Evolutionary conservation across 1,140 invertebrate species (phyloP), one percentile per base, ranked within the genome.

Genomic region (Euschistus heros): DNA sequence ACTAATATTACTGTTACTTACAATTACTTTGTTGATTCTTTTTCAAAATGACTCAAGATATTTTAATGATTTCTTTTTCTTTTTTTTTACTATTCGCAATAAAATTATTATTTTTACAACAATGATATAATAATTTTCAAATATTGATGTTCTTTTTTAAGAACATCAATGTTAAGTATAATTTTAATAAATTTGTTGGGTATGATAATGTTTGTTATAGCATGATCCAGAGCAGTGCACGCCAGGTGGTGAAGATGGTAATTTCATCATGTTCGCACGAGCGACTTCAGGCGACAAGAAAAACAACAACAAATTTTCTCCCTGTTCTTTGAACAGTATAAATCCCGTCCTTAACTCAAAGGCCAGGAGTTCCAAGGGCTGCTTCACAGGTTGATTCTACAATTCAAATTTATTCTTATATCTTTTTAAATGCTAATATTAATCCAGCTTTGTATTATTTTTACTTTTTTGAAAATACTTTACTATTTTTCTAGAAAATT

Each of bases 261-360:
- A 98, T 79, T 98, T 91, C 77, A 98, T 98, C 72, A 97, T 97
- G 94, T 97, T 96, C 75, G 90, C 91, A 2, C 83, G 92, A 67
- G 95, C 95, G 33, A 98, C 94, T 44, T 94, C 93, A 69, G 95
- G 95, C 22, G 92, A 96, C 78, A 91, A 95, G 74, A 86, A 86
- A 73, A 98, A 98, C 78, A 98, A 98, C 78, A 93, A 95, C 76
- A 88, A 90, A 81, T 72, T 73, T 30, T 73, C 72, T 0, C 72
- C 71, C n/a, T 73, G 72, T 52, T 97, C 93, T 62, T 78, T 97
- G 42, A 89, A 89, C 72, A 93, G 92, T 72, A 98, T 99, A 71
- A 94, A 96, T 76, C 89, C 90, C 0, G 93, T 97, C 24, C 80
- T 97, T 50, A 94, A 94, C 76, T 89, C 88, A 63, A 95, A 96